These are phyloP conservation scores for Polypedilum pembai DNA, from an alignment of 1,140 invertebrate genomes.

Conservation along the genomic window DNA sequence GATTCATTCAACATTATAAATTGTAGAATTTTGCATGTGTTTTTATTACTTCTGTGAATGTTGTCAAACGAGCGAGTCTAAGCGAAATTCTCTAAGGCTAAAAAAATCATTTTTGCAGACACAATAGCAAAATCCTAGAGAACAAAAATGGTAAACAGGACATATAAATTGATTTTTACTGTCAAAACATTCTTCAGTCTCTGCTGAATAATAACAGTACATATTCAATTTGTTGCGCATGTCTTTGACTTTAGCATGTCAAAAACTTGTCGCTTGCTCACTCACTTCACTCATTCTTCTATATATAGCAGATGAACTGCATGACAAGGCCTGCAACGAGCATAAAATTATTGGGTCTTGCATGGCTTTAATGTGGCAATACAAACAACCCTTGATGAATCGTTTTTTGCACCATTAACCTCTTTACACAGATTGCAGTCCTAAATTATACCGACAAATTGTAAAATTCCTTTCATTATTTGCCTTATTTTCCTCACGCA, in stretches of 20 bases:
- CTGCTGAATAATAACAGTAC: not conserved
- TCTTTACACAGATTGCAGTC: conserved; percentile 3
- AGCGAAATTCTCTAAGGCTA: not conserved
- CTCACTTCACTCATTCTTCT: not conserved
- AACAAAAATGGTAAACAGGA: not conserved
- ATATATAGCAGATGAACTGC: no score
- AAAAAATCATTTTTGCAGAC: not conserved
- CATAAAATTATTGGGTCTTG: not conserved
- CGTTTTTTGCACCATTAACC: conserved; percentile 8
- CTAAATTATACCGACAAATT: conserved; percentile 1
- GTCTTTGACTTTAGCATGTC: not conserved
- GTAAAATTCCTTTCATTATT: not conserved
- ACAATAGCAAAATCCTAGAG: not conserved
- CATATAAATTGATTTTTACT: conserved; percentile 1
- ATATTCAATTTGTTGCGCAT: conserved; percentile 1
- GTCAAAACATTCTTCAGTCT: not conserved
- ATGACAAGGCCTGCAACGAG: no score
- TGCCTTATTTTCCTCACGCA: not conserved
- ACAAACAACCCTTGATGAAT: not conserved
- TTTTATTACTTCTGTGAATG: not conserved
- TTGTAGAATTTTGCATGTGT: not conserved
- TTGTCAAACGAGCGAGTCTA: not conserved
- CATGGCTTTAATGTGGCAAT: not conserved
- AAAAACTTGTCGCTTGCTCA: not conserved
- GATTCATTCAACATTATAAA: not conserved